Evolutionary conservation across 2,113 vertebrate genomes (phyloP), one percentile per base, ranked within the genome.

Genomic region (Thalassarche chlororhynchos): DNA sequence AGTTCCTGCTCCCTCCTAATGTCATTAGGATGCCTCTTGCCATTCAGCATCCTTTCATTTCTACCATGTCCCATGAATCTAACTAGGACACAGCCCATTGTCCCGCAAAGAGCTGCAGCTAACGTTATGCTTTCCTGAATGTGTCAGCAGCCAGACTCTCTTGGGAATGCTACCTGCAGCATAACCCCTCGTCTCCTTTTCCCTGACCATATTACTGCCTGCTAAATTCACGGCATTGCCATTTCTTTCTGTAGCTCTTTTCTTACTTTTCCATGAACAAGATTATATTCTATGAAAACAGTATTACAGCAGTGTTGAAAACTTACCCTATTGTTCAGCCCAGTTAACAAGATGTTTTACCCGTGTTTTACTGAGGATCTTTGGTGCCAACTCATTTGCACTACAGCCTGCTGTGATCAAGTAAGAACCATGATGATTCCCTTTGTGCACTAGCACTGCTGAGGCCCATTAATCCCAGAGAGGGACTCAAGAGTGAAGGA

Each of bases 281-380:
- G 60, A 91, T 96, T 93, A 96, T 93, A 68, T 91, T 95, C 95
- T 96, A 79, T 89, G 94, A 95, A 97, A 94, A 80, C 34, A 74
- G 82, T 75, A 94, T 96, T 96, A 96, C 86, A 66, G 69, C 71
- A 87, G 57, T 64, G 82, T 81, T 96, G 80, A 96, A 96, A 96
- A 96, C 26, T 74, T 77, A 83, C 61, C 46, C 90, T 84, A 44
- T 76, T 93, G 76, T 91, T 96, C 94, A 92, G 77, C 49, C 57
- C 91, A 79, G 79, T 90, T 96, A 98, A 96, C 83, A 47, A 58
- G n/a, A 52, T 1, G 1, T 74, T 83, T 86, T 76, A 86, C 36
- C 47, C 17, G 75, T 79, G 83, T 62, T 95, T 95, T 71, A 74
- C 40, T 44, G 46, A 81, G 58, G 81, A 51, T 36, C 75, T 93